Conservation (phyloP, 2,113 vertebrate species). For the Syngnathoides biaculeatus region DNA sequence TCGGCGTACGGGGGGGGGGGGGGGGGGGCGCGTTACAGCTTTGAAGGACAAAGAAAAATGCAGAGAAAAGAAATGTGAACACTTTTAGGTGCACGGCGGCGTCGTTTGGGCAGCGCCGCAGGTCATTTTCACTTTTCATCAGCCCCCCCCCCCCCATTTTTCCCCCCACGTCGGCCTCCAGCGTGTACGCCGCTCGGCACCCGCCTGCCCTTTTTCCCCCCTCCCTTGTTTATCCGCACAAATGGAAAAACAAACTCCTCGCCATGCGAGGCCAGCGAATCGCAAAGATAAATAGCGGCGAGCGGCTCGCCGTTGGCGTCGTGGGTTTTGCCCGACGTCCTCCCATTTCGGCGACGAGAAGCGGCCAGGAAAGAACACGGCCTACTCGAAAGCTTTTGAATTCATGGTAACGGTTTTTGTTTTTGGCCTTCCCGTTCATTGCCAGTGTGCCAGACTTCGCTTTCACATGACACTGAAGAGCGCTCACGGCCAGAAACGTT, state of each 20-base stretch:
- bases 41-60: slow-evolving; percentile 68
- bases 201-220: too few species aligned
- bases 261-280: slow-evolving; percentile 17
- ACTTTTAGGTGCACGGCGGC: slow-evolving; percentile 33
- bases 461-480: background rate
- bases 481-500: background rate
- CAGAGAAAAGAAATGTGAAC: slow-evolving; percentile 57
- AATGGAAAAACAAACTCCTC: slow-evolving; percentile 25
- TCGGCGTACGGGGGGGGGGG: too few species aligned
- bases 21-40: slow-evolving; percentile 17
- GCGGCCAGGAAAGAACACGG: too few species aligned
- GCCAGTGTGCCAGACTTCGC: background rate
- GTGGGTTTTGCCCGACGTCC: slow-evolving; percentile 17
- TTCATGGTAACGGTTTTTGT: too few species aligned
- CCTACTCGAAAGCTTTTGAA: background rate
- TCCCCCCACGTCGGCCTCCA: slow-evolving; percentile 14
- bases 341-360: slow-evolving; percentile 15
- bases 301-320: too few species aligned
- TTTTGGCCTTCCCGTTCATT: background rate
- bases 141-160: too few species aligned
- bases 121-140: slow-evolving; percentile 28
- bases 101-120: slow-evolving; percentile 10
- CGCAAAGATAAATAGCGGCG: slow-evolving; percentile 30
- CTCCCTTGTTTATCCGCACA: slow-evolving; percentile 41
- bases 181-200: slow-evolving; percentile 9